Conservation (phyloP, 2,113 vertebrate genomes). For the Argyrosomus japonicus region DNA sequence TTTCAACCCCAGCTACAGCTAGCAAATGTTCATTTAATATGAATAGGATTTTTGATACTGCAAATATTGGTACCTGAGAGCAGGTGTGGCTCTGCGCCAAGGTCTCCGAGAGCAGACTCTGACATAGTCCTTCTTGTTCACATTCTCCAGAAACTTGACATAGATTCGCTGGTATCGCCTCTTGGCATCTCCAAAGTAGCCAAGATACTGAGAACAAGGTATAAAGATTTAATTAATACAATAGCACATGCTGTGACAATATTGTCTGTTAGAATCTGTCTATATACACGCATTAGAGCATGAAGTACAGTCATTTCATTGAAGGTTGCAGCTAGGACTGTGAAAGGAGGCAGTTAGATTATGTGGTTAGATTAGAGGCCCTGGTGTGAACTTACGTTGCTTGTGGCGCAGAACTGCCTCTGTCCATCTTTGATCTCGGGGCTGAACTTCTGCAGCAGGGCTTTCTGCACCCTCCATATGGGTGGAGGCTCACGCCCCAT, state of each 20-base stretch:
- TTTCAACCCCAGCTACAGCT: not conserved
- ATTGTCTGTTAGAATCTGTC: not conserved
- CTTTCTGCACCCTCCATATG: slow-evolving; percentile 95
- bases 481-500: slow-evolving; percentile 92
- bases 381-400: slow-evolving; percentile 88
- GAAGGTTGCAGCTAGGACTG: not conserved
- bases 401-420: slow-evolving; percentile 94
- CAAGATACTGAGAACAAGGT: slow-evolving; percentile 86
- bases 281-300: not conserved
- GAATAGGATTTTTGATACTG: not conserved
- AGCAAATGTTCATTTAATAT: not conserved
- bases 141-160: slow-evolving; percentile 94
- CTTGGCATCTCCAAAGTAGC: slow-evolving; percentile 94
- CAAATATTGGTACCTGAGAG: slow-evolving; percentile 84
- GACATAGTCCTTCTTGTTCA: slow-evolving; percentile 95
- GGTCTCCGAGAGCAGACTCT: slow-evolving; percentile 91
- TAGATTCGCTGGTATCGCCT: slow-evolving; percentile 93
- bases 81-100: slow-evolving; percentile 88
- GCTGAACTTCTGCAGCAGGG: slow-evolving; percentile 93
- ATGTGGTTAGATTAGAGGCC: slow-evolving; percentile 9
- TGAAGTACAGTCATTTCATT: not conserved
- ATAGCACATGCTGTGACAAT: not conserved
- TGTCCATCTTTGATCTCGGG: slow-evolving; percentile 96
- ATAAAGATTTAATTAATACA: not conserved
- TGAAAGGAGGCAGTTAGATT: not conserved